Evolutionary conservation across 2,797 vertebrate species (phyloP), one percentile per base, ranked within the genome.

Genomic region (Rhadinocentrus ornatus): DNA sequence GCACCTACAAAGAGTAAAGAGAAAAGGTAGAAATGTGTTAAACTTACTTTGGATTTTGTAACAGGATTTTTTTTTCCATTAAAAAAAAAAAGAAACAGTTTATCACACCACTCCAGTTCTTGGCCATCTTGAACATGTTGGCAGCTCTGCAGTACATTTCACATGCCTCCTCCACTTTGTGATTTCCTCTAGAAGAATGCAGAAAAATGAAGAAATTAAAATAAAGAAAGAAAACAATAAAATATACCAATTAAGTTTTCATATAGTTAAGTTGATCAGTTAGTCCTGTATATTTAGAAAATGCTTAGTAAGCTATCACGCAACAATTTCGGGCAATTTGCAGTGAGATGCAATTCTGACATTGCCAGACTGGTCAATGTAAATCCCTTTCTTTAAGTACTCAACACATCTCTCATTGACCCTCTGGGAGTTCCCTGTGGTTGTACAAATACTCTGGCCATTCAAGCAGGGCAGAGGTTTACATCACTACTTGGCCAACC

Each of bases 121-220:
- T 99, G 83, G 95, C 96, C 88, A 99, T 99, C 95, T 99, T 99
- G 95, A 99, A 99, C 98, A 99, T 99, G 93, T 99, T 99, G 83
- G 98, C 98, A 52, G 98, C 97, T 93, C 98, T 95, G 84, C 97
- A 97, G 85, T 99, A 99, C 98, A 99, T 99, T 85, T 99, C 98
- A 62, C 98, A 99, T 0, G 98, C 98, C 73, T 99, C 98, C 91
- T 99, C 98, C 74, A 99, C 94, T 83, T 96, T 97, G 62, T 98
- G 96, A 88, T 95, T 97, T 76, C 97, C 98, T 75, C 97, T 99
- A 85, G 50, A 89, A 89, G 61, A 71, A 70, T 20, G 76, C 37
- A 87, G 71, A 54, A 31, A 31, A 55, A 37, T n/a, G 52, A 63
- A 59, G 60, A 50, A 44, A 54, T 26, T 16, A 35, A 62, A 74